Percentiles rank a stretch among this genome's conserved stretches.
Evolutionary conservation across 2,797 vertebrate genomes (phyloP).

Genomic region (Poeciliopsis turneri): DNA sequence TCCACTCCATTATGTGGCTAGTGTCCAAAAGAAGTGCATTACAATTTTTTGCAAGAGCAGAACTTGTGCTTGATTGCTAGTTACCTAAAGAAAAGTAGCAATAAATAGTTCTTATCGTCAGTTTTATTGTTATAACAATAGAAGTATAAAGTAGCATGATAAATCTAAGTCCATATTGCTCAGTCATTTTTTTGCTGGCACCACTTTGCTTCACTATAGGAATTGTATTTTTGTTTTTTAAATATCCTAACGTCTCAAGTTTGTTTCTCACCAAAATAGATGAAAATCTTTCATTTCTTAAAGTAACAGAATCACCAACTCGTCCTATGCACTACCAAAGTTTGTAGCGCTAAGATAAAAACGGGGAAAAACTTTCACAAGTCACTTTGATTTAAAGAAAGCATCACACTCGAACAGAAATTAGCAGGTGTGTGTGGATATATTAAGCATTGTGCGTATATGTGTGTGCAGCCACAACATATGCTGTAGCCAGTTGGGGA

Average conservation of each 20-base stretch:
- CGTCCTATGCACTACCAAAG: background rate
- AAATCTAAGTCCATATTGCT: no score
- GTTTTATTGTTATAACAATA: no score
- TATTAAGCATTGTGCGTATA: background rate
- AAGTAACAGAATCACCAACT: background rate
- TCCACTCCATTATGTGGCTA: no score
- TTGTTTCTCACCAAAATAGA: background rate
- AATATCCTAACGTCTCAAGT: background rate
- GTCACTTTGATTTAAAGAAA: slow-evolving; percentile 58
- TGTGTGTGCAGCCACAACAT: slow-evolving; percentile 65
- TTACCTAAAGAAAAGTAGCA: no score
- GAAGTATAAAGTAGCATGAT: no score
- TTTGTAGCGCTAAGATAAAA: background rate
- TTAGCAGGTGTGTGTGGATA: slow-evolving; percentile 71
- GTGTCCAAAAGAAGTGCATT: no score
- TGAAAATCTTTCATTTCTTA: no score
- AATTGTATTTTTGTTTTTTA: background rate
- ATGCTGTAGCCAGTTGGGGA: slow-evolving; percentile 63
- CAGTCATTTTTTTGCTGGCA: background rate
- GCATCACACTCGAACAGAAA: slow-evolving; percentile 87
- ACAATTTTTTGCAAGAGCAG: no score
- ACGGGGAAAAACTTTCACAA: background rate
- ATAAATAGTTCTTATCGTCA: no score
- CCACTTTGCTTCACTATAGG: background rate
- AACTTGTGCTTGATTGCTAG: no score